phyloP scores from a whole-genome alignment of 2,797 vertebrate genomes.

The Hephaestus fuliginosus region DNA sequence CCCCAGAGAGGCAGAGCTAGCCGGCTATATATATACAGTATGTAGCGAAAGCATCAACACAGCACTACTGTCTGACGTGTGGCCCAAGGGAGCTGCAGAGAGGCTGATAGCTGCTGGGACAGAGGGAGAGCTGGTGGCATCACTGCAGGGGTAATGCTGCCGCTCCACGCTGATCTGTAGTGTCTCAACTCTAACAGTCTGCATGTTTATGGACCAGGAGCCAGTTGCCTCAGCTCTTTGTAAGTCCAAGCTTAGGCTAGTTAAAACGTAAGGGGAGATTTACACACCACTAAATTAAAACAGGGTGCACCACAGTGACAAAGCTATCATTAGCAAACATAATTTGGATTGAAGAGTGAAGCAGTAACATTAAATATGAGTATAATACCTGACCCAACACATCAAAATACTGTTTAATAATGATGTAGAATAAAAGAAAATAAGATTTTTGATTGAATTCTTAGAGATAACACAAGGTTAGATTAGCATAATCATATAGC shows the following conservation, averaged over 20 bases:
- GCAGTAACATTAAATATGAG: neutral
- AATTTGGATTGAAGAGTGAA: neutral
- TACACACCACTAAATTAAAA: no score
- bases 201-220: constrained; percentile 30
- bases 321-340: neutral
- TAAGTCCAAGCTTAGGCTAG: neutral
- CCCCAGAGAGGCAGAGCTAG: constrained; percentile 73
- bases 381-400: no score
- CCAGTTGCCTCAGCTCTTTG: constrained; percentile 4
- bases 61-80: constrained; percentile 81
- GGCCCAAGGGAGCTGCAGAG: constrained; percentile 76
- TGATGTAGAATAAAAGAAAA: no score
- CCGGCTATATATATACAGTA: constrained; percentile 60
- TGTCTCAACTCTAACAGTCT: constrained; percentile 30
- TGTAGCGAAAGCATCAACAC: constrained; percentile 81
- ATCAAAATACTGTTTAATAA: neutral
- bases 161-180: constrained; percentile 57
- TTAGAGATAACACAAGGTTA: neutral
- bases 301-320: neutral
- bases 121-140: constrained; percentile 72
- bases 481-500: neutral
- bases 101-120: constrained; percentile 79
- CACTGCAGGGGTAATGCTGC: constrained; percentile 67
- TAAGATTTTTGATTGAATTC: neutral
- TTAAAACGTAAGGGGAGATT: no score